Evolutionary conservation across 2,113 vertebrate genomes (phyloP), one percentile per base, ranked within the genome.

Genomic region (Motacilla alba): DNA sequence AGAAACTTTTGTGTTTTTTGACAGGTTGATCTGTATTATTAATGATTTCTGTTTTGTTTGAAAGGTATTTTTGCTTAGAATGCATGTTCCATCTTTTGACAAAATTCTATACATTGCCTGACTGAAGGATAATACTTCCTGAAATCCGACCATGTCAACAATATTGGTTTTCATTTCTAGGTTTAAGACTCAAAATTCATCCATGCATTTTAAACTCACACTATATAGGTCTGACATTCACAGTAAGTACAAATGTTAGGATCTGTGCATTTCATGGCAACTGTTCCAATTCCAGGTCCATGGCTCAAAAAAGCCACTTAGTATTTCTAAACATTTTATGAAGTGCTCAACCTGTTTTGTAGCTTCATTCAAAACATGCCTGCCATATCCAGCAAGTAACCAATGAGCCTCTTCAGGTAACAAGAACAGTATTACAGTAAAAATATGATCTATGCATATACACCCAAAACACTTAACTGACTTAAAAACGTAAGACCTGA

Each of bases 171-270:
- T 68, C 12, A 55, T n/a, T 53, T 15, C 39, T 47, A 67, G 7
- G 43, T 0, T 70, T 30, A 73, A 69, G 18, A 78, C 39, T 73
- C 37, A 41, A 67, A 89, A 63, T 33, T 83, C 21, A 74, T 10
- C 9, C 16, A 30, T 4, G 28, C 9, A 20, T 41, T 90, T 17
- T 75, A 10, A 70, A 56, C 19, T 70, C 56, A 28, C 6, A 15
- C 23, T 50, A 15, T 6, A 22, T 0, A 7, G 56, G 15, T 43
- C 6, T 59, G 43, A 86, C 22, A 70, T 50, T 33, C 67, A 37
- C 27, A 75, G n/a, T 11, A 58, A 16, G 41, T 16, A 47, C 8
- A 60, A 46, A 39, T 1, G 0, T 39, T 15, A 49, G 7, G 5
- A 79, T 14, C 28, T 35, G 11, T 19, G 10, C 23, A 33, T 47